phyloP scores from a whole-genome alignment of 2,797 vertebrate species.

The Artibeus lituratus region DNA sequence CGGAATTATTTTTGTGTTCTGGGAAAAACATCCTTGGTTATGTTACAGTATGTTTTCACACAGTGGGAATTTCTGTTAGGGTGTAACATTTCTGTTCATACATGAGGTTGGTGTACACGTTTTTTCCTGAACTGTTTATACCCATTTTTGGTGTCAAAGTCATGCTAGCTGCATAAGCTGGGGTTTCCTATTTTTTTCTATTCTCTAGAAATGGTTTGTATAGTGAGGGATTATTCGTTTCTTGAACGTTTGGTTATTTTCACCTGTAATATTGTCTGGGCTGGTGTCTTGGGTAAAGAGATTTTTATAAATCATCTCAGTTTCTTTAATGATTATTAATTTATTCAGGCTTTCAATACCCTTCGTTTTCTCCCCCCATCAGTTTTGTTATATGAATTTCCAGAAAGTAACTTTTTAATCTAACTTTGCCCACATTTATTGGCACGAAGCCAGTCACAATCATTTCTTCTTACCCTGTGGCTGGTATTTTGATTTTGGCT shows the following conservation, averaged over 20 bases:
- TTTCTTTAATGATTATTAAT: slow-evolving; percentile 25
- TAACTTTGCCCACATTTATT: neutral
- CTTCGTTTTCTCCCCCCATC: neutral
- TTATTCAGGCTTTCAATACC: neutral
- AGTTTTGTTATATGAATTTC: slow-evolving; percentile 17
- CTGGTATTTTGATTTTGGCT: slow-evolving; percentile 13
- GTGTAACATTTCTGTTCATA: slow-evolving; percentile 1
- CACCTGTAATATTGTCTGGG: neutral
- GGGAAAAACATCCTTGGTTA: neutral
- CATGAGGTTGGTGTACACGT: neutral
- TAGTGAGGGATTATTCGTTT: neutral
- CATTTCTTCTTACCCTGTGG: slow-evolving; percentile 2
- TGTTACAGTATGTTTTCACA: neutral
- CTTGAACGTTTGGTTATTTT: slow-evolving; percentile 34
- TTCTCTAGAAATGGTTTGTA: neutral
- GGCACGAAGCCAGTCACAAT: neutral
- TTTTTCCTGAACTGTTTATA: neutral
- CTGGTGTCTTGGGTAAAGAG: neutral
- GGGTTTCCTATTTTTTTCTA: neutral
- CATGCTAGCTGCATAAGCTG: neutral
- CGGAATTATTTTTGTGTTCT: neutral
- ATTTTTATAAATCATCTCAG: neutral
- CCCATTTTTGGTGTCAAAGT: neutral
- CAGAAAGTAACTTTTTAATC: slow-evolving; percentile 14
- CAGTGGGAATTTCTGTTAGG: neutral